Evolutionary conservation across 1,140 invertebrate species (phyloP), one percentile per base, ranked within the genome.

Genomic region (Sitophilus oryzae): DNA sequence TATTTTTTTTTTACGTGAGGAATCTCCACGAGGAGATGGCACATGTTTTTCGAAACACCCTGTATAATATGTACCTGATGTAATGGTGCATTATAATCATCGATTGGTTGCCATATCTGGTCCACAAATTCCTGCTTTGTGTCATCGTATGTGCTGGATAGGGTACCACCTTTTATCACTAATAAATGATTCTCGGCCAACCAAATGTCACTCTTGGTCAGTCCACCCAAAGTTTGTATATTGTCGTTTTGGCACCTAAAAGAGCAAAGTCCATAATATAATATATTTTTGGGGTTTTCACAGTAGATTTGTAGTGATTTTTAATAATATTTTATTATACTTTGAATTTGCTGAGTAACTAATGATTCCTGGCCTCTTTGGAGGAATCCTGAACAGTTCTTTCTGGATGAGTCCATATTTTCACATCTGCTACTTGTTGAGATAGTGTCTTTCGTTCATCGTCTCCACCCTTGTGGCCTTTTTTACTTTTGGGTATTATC

Each of bases 391-490:
- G 65, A 88, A 89, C 42, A 92, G 78, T 71, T 93, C 89, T 66
- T 86, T 85, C 63, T 92, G 88, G 56, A 93, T 89, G 0, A 93
- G 73, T 1, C 88, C 89, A 68, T 93, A 93, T 73, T 91, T 92
- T 30, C 6, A 89, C 89, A 65, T 91, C 89, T 37, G 86, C 83
- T 43, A 91, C 87, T 73, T 91, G 88, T 70, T 91, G 86, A 0
- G 86, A 82, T 20, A 91, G 73, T 1, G 88, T 90, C 66, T 91
- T 91, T 9, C 84, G 82, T 43, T 90, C 88, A 45, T 87, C 84
- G 62, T 81, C 76, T 19, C 14, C 59, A 68, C 72, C 47, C 62
- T 67, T 23, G 69, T 81, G 77, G 16, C 9, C 60, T 71, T 74
- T 59, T 62, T 67, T 20, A 69, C 73, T 70, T 67, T 75, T 67